These are phyloP conservation scores for Heliconius charithonia DNA, from an alignment of 2,888 invertebrate genomes.

Conservation along the genomic window DNA sequence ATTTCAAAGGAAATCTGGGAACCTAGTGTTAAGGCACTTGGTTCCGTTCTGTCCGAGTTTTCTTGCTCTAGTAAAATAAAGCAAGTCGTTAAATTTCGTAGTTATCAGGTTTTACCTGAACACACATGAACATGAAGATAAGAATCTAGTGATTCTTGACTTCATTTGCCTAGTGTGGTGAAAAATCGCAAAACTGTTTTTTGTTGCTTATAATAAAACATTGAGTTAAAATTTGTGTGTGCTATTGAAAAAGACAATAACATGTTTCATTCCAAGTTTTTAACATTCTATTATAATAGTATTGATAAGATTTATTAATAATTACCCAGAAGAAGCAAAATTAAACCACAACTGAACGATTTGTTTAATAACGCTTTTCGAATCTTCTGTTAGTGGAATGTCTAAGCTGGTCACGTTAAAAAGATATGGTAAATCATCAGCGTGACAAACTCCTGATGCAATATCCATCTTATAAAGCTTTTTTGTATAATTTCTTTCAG, in stretches of 20 bases:
- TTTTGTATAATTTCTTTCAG: constrained; percentile 72
- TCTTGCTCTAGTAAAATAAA: too few species aligned
- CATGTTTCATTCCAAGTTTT: background rate
- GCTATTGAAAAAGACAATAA: background rate
- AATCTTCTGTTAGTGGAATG: constrained; percentile 67
- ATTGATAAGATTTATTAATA: background rate
- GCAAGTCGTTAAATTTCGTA: too few species aligned
- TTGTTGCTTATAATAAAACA: background rate
- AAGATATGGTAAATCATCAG: constrained; percentile 72
- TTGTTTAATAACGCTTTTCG: constrained; percentile 59
- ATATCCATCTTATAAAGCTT: constrained; percentile 67
- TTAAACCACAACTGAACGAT: constrained; percentile 69
- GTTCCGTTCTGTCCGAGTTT: too few species aligned
- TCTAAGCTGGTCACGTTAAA: constrained; percentile 70
- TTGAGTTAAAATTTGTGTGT: background rate
- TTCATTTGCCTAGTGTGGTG: background rate
- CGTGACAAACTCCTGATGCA: constrained; percentile 71
- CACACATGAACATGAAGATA: too few species aligned
- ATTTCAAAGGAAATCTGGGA: too few species aligned
- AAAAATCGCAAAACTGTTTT: background rate
- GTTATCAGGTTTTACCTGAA: too few species aligned
- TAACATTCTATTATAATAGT: background rate
- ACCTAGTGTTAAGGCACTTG: too few species aligned
- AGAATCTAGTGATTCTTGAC: too few species aligned
- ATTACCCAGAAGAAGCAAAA: constrained; percentile 70